A percentile compares a stretch with the other conserved stretches of the same genome.
phyloP scores from a whole-genome alignment of 2,888 invertebrate genomes.

The Lutraria lutraria region DNA sequence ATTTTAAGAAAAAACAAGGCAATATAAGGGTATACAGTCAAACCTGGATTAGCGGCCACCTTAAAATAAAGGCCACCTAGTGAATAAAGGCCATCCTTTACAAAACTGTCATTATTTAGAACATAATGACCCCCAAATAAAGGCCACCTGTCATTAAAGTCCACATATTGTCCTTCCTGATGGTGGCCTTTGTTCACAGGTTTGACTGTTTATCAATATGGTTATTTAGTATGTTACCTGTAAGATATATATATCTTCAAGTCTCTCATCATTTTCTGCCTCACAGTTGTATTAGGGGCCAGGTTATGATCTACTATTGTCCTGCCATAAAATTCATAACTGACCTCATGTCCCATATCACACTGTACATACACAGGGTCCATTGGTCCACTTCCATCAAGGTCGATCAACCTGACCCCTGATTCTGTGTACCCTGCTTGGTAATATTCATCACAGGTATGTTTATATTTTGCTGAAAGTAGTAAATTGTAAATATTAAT shows the following conservation, averaged over 20 bases:
- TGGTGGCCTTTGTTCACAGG: too few species aligned
- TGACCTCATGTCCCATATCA: slow-evolving; percentile 90
- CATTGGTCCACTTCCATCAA: slow-evolving; percentile 96
- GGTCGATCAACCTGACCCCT: slow-evolving; percentile 96
- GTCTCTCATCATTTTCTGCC: slow-evolving; percentile 73
- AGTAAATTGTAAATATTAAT: background rate
- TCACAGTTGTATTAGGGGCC: slow-evolving; percentile 73
- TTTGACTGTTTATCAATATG: background rate
- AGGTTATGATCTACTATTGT: slow-evolving; percentile 83
- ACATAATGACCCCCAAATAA: too few species aligned
- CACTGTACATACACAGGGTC: slow-evolving; percentile 97
- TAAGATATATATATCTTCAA: slow-evolving; percentile 83
- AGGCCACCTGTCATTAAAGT: too few species aligned
- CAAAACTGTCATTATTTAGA: too few species aligned
- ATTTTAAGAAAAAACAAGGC: background rate
- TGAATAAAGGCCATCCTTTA: too few species aligned
- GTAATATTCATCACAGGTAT: slow-evolving; percentile 96
- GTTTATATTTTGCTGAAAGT: slow-evolving; percentile 92
- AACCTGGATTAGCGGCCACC: too few species aligned
- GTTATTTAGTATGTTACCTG: slow-evolving; percentile 68
- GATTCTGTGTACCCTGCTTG: slow-evolving; percentile 95
- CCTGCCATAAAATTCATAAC: slow-evolving; percentile 74
- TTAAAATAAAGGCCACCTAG: too few species aligned
- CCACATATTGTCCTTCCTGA: too few species aligned
- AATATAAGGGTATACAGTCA: background rate